phyloP scores from a whole-genome alignment of 2,113 vertebrate genomes.

The Thalassoma bifasciatum region DNA sequence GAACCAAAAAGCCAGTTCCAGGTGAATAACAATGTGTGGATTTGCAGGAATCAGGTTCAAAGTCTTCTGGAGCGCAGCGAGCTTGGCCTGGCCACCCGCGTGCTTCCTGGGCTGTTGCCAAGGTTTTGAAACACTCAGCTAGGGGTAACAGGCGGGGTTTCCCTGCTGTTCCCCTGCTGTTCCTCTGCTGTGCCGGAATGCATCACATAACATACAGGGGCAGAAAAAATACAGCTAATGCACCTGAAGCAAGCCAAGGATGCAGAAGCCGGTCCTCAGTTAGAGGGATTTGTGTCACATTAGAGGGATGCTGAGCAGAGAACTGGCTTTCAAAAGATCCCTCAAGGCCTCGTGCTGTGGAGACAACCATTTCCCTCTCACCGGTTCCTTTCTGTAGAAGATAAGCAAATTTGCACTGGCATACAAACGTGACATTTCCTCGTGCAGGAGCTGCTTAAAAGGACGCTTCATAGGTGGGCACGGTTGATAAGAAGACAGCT shows the following conservation, averaged over 20 bases:
- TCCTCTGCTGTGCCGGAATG: conserved; percentile 26
- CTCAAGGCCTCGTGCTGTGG: conserved; percentile 45
- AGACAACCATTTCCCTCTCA: conserved; percentile 54
- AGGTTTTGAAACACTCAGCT: conserved; percentile 58
- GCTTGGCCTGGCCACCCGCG: conserved; percentile 53
- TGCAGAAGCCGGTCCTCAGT: conserved; percentile 44
- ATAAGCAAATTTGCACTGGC: conserved; percentile 71
- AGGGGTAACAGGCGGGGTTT: conserved; percentile 49
- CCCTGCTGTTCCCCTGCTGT: conserved; percentile 35
- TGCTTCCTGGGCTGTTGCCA: conserved; percentile 55
- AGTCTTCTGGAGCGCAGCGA: conserved; percentile 39
- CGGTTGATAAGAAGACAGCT: conserved; percentile 70
- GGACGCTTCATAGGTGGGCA: conserved; percentile 71
- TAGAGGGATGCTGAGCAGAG: conserved; percentile 53
- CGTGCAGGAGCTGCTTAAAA: conserved; percentile 62
- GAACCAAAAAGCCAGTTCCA: conserved; percentile 59
- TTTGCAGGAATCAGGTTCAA: conserved; percentile 67
- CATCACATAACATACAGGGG: conserved; percentile 20
- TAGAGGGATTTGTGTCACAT: conserved; percentile 72
- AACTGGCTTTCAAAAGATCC: conserved; percentile 64
- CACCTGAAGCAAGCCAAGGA: conserved; percentile 44
- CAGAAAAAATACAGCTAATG: conserved; percentile 38
- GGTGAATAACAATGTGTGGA: conserved; percentile 73
- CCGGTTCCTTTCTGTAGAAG: conserved; percentile 46
- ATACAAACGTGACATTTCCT: conserved; percentile 69